Conservation (phyloP, 2,113 vertebrate species). For the Patagioenas fasciata region DNA sequence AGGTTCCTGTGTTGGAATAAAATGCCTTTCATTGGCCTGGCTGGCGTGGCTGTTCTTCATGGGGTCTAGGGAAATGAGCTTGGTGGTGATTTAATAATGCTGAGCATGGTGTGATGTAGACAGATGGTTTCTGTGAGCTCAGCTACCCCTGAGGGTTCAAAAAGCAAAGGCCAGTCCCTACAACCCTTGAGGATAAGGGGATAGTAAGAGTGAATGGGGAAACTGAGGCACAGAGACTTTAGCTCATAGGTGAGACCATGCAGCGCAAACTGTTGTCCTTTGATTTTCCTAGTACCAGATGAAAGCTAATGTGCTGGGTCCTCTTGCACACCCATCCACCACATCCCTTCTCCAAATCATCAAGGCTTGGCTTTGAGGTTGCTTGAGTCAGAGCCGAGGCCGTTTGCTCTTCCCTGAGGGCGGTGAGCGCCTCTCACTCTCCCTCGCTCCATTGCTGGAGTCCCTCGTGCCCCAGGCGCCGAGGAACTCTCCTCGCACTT, state of each 20-base stretch:
- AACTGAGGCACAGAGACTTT: neutral
- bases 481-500: slow-evolving; percentile 23
- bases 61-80: neutral
- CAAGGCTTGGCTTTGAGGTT: fast-evolving
- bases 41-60: fast-evolving
- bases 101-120: neutral
- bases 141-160: neutral
- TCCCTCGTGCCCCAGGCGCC: neutral
- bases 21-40: neutral
- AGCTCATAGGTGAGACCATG: neutral
- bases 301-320: neutral
- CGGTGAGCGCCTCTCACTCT: neutral
- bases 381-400: fast-evolving
- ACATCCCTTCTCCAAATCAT: neutral
- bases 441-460: neutral
- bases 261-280: neutral
- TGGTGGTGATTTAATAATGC: neutral
- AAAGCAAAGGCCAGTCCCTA: neutral
- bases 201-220: neutral
- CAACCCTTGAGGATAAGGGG: neutral
- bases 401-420: neutral
- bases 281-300: neutral
- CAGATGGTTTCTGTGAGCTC: neutral
- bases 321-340: neutral
- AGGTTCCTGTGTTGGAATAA: neutral